Percentiles rank a stretch among this genome's conserved stretches.
These are phyloP conservation scores for Sorex maritimensis DNA, from an alignment of 2,797 vertebrate genomes.

Conservation along the genomic window DNA sequence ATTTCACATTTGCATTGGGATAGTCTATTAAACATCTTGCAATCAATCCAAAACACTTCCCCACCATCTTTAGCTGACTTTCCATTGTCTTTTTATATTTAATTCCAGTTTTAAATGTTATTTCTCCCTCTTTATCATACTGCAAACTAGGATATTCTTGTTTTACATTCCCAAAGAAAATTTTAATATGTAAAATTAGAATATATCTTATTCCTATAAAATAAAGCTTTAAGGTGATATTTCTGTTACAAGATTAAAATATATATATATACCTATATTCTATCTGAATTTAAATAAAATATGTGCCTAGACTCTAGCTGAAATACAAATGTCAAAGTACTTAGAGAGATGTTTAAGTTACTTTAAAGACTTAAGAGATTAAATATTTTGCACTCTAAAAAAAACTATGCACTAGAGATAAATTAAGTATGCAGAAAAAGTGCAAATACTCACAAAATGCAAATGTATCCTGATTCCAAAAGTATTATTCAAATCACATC, in stretches of 20 bases:
- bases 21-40: neutral
- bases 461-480: constrained; percentile 34
- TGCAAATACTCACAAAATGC: constrained; percentile 53
- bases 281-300: no score
- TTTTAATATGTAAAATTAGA: constrained; percentile 11
- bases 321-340: constrained; percentile 51
- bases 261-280: neutral
- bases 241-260: constrained; percentile 10
- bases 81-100: constrained; percentile 19
- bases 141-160: neutral
- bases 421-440: constrained; percentile 45
- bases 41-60: neutral
- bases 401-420: neutral
- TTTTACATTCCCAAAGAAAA: neutral
- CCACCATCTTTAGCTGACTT: neutral
- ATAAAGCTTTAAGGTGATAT: constrained; percentile 11
- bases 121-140: constrained; percentile 26
- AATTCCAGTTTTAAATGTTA: constrained; percentile 35
- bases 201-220: neutral
- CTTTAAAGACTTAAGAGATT: constrained; percentile 10
- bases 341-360: constrained; percentile 67
- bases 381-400: neutral
- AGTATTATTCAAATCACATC: constrained; percentile 16
- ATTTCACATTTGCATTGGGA: neutral
- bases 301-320: constrained; percentile 9